Base-by-base conservation (phyloP, 2,797 vertebrate genomes). In the Syndactyla subalaris region DNA sequence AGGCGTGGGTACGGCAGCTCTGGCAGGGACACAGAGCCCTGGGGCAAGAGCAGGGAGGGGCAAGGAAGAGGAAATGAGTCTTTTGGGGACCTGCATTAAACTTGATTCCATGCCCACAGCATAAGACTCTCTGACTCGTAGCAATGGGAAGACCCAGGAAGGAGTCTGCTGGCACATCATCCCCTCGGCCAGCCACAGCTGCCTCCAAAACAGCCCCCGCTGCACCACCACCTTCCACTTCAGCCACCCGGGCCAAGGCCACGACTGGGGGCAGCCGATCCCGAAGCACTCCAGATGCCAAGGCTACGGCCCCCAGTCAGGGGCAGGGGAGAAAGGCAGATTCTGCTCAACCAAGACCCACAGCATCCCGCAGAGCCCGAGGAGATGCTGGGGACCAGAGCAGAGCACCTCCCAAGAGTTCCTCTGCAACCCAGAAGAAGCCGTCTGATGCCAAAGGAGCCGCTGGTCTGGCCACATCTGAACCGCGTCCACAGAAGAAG, bases 121-220 rank as follows among this genome's bases (percentile, higher is more conserved):
- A 13, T 21, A 3, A 34, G 34, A 67, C 15, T 36, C 12, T 39
- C 36, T 87, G 58, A 88, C 18, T 3, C 8, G 7, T 5, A 65
- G 72, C 21, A 1, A 97, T 97, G 97, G 97, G 95, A 39, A 95
- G 95, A 57, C 97, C 97, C 43, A 94, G 93, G 83, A 96, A 95
- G 74, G 92, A 91, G 4, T 17, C 93, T 7, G 34, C 65, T 4
- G 7, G 54, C 20, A 45, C 83, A 3, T 58, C 92, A 1, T 96
- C 96, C 30, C 96, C 96, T 52, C 86, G 27, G 3, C 62, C 34
- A 0, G 95, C 93, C 32, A 51, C 94, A 5, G 32, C 82, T 0
- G 88, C 76, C 26, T 36, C 97, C n/a, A 96, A 89, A 87, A 84
- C 65, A 1, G 10, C 23, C 7, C 79, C 93, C 0, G 22, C 93